phyloP scores from a whole-genome alignment of 1,140 invertebrate genomes.

The Drosophila cardini region DNA sequence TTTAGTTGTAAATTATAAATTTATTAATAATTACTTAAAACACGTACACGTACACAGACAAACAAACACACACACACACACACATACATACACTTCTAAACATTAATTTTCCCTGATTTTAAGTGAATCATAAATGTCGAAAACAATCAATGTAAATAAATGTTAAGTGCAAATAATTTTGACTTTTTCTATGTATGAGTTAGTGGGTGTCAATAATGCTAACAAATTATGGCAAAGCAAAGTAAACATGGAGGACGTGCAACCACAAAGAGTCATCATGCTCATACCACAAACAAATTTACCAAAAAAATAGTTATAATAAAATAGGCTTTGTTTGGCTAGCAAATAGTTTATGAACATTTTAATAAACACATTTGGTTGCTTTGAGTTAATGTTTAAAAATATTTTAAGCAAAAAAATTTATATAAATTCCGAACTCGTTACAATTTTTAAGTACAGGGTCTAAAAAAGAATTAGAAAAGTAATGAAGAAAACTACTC shows the following conservation, averaged over 20 bases:
- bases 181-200: not conserved
- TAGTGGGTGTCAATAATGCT: constrained; percentile 35
- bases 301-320: too few species aligned
- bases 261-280: too few species aligned
- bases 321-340: too few species aligned
- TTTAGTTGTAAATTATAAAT: constrained; percentile 73
- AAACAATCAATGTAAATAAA: constrained; percentile 72
- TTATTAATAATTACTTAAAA: constrained; percentile 68
- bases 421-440: too few species aligned
- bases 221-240: not conserved
- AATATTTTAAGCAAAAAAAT: too few species aligned
- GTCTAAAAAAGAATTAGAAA: too few species aligned
- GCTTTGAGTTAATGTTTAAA: too few species aligned
- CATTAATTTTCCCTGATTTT: constrained; percentile 24
- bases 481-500: too few species aligned
- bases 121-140: constrained; percentile 77
- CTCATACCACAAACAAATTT: too few species aligned
- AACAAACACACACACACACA: constrained; percentile 8
- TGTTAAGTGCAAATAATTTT: constrained; percentile 34
- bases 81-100: constrained; percentile 7
- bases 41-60: constrained; percentile 9
- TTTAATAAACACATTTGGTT: too few species aligned
- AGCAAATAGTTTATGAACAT: too few species aligned
- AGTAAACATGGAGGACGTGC: not conserved
- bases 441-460: too few species aligned